Conservation (phyloP, 2,888 invertebrate genomes). For the Lydus trimaculatus region DNA sequence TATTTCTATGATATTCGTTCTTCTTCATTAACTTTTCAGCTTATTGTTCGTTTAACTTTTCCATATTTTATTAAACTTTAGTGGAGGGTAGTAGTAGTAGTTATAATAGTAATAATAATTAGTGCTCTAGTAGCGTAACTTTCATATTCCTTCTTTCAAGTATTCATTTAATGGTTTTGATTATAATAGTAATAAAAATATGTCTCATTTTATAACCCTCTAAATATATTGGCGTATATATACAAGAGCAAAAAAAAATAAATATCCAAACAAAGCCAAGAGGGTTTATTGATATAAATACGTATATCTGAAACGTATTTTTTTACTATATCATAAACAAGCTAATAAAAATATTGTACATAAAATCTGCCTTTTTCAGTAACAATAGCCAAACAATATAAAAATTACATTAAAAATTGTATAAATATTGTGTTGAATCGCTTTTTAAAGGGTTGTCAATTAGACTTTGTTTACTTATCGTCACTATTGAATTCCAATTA, state of each 20-base stretch:
- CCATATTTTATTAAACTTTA: conserved; percentile 3
- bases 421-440: too few relatives aligned
- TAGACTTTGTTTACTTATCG: conserved; percentile 15
- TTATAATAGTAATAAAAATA: conserved; percentile 25
- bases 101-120: conserved; percentile 23
- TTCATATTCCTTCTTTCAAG: conserved; percentile 6
- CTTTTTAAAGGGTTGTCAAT: conserved; percentile 11
- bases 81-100: neutral
- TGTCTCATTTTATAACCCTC: conserved; percentile 19
- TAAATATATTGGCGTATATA: neutral
- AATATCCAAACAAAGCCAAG: conserved; percentile 19
- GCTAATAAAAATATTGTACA: conserved; percentile 22
- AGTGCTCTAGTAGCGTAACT: conserved; percentile 19
- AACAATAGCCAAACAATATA: neutral
- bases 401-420: neutral
- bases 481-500: neutral
- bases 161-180: conserved; percentile 21
- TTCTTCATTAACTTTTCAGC: neutral
- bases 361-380: neutral
- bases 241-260: conserved; percentile 9
- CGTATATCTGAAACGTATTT: conserved; percentile 26
- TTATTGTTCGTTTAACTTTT: neutral
- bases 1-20: neutral
- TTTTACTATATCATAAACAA: conserved; percentile 24
- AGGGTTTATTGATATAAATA: conserved; percentile 29